A percentile compares a stretch with the other conserved stretches of the same genome.
phyloP scores from a whole-genome alignment of 2,797 vertebrate genomes.

The Meda fulgida region DNA sequence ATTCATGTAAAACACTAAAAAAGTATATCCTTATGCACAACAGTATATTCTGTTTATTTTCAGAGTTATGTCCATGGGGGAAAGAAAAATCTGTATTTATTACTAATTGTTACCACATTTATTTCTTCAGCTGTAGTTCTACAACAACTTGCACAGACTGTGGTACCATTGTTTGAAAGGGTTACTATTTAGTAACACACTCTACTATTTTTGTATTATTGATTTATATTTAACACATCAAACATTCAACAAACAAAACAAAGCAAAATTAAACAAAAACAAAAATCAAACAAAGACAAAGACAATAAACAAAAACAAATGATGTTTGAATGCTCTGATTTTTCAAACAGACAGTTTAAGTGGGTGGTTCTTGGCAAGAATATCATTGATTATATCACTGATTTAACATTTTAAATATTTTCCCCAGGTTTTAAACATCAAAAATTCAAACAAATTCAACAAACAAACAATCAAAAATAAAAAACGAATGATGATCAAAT shows the following conservation, averaged over 20 bases:
- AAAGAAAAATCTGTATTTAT: not conserved
- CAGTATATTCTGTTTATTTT: not conserved
- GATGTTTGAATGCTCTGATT: not conserved
- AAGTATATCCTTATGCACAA: not conserved
- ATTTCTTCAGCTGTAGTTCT: not conserved
- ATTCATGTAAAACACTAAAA: not conserved
- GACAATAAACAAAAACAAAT: not conserved
- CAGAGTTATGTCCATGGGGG: not conserved
- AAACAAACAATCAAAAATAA: not conserved
- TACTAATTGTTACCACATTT: not conserved
- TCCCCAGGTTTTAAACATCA: not conserved
- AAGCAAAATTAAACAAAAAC: not conserved
- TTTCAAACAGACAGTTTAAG: not conserved
- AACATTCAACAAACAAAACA: not conserved
- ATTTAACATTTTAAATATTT: not conserved
- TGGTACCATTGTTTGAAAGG: not conserved
- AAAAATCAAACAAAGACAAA: not conserved
- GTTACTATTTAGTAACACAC: not conserved
- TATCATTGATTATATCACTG: not conserved
- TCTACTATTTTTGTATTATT: not conserved
- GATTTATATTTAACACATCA: not conserved
- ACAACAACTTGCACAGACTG: not conserved
- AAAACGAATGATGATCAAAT: not conserved
- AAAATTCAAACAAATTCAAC: not conserved
- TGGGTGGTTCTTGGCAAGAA: not conserved